phyloP scores from a whole-genome alignment of 2,888 invertebrate genomes.

The Brachypalpus laphriformis region DNA sequence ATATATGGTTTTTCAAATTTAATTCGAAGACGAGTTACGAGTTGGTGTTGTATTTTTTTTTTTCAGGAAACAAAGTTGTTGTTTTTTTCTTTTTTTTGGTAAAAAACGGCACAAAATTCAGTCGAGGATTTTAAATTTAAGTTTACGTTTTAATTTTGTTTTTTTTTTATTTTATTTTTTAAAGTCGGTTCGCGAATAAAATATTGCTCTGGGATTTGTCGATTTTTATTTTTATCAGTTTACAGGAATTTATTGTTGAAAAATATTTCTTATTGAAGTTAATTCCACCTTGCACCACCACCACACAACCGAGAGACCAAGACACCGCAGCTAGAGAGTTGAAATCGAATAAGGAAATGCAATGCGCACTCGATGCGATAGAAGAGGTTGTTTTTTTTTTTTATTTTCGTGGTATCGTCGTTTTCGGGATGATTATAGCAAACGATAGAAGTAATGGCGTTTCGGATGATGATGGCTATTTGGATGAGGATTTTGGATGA shows the following conservation, averaged over 20 bases:
- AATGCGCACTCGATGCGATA: constrained; percentile 71
- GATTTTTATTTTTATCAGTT: constrained; percentile 4
- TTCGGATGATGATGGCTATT: constrained; percentile 14
- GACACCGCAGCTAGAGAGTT: constrained; percentile 62
- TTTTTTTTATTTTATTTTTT: constrained; percentile 4
- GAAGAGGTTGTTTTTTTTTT: neutral
- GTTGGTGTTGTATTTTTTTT: constrained; percentile 12
- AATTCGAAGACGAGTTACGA: constrained; percentile 45
- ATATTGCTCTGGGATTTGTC: constrained; percentile 73
- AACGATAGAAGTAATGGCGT: constrained; percentile 48
- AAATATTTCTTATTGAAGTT: constrained; percentile 55
- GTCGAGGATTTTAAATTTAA: constrained; percentile 62
- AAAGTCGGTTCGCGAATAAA: constrained; percentile 28
- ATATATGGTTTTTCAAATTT: constrained; percentile 21
- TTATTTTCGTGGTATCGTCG: constrained; percentile 20
- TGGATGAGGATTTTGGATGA: constrained; percentile 12
- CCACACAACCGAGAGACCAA: constrained; percentile 70
- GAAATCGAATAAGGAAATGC: constrained; percentile 62
- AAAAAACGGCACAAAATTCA: constrained; percentile 73
- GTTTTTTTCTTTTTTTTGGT: constrained; percentile 34
- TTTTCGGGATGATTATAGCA: constrained; percentile 16
- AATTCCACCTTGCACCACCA: constrained; percentile 71
- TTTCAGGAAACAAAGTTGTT: neutral
- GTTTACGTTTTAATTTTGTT: neutral
- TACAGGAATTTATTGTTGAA: neutral